Evolutionary conservation across 1,140 invertebrate genomes (phyloP).

Genomic region (Psix sp.): DNA sequence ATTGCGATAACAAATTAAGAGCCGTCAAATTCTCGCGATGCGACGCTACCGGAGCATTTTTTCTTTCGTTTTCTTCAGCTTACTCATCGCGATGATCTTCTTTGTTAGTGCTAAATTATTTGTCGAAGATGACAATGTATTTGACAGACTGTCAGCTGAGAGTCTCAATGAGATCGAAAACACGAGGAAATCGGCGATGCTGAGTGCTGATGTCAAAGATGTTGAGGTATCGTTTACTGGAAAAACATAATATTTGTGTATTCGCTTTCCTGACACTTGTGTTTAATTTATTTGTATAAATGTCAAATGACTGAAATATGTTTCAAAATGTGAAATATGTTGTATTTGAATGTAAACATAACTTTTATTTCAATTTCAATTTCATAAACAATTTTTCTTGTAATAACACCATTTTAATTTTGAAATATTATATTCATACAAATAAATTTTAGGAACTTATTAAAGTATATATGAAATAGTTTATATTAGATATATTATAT

Average conservation of each 20-base stretch:
- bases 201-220: constrained; percentile 11
- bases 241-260: not conserved
- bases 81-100: constrained; percentile 55
- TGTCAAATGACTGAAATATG: too few relatives aligned
- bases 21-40: constrained; percentile 51
- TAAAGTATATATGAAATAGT: too few relatives aligned
- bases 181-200: constrained; percentile 28
- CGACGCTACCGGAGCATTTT: constrained; percentile 59
- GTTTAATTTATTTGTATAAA: too few relatives aligned
- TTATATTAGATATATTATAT: too few relatives aligned
- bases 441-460: too few relatives aligned
- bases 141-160: constrained; percentile 46
- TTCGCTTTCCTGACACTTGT: too few relatives aligned
- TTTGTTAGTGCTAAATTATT: constrained; percentile 52
- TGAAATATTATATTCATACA: too few relatives aligned
- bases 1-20: constrained; percentile 28
- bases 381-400: too few relatives aligned
- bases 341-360: too few relatives aligned
- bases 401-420: too few relatives aligned
- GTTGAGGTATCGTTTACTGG: constrained; percentile 12
- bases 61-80: constrained; percentile 40
- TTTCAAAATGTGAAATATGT: too few relatives aligned
- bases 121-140: constrained; percentile 29
- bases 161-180: constrained; percentile 50
- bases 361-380: too few relatives aligned